Conservation (phyloP, 92 coral and sea anemone species). For the Anthopleura xanthogrammica region DNA sequence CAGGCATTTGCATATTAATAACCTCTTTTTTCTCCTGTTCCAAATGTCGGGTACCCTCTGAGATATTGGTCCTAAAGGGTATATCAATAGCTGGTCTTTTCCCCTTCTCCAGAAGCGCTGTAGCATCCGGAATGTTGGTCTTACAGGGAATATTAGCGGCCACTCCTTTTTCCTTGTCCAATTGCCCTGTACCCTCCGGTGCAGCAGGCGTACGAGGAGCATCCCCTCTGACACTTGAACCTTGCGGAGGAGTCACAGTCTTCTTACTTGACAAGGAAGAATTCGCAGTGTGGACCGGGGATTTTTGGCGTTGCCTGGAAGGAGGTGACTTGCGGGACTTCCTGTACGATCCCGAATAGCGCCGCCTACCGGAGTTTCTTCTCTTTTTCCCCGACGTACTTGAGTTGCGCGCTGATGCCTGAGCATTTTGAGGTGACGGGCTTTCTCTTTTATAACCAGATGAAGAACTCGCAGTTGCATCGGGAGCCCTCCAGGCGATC, state of each 20-base stretch:
- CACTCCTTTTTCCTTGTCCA: background rate
- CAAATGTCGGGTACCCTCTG: background rate
- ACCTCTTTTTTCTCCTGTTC: background rate
- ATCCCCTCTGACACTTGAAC: background rate
- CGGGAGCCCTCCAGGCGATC: conserved; percentile 76
- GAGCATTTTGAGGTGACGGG: background rate
- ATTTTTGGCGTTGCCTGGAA: conserved; percentile 16
- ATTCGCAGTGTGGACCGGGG: background rate
- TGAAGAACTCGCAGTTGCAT: background rate
- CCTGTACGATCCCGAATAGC: conserved; percentile 13
- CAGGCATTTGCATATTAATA: background rate
- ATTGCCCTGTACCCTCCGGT: background rate
- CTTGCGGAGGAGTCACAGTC: background rate
- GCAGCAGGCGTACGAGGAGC: background rate
- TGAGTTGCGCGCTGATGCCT: background rate
- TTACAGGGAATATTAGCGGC: background rate
- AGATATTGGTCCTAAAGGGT: background rate
- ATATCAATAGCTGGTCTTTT: background rate
- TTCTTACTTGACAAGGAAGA: background rate
- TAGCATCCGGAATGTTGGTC: background rate
- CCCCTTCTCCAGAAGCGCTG: background rate
- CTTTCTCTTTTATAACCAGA: background rate
- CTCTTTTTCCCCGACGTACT: conserved; percentile 13
- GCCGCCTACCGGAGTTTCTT: conserved; percentile 16
- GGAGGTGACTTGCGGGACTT: conserved; percentile 29